These are phyloP conservation scores for Apodemus agrarius DNA, from an alignment of 2,797 vertebrate species.

Conservation along the genomic window DNA sequence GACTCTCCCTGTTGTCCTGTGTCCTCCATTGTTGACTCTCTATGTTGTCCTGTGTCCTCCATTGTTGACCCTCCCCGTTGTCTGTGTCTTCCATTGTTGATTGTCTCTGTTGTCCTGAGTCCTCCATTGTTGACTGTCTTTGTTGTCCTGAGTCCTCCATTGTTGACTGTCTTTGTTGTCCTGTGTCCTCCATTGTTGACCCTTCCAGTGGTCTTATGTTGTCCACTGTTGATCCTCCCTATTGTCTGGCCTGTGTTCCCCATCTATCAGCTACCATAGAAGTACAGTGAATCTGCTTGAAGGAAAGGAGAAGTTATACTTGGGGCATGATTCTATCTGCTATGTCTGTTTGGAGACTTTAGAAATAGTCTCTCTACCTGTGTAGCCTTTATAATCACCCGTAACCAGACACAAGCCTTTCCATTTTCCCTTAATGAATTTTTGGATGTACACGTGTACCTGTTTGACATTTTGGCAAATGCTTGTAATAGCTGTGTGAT, in stretches of 20 bases:
- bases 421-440: constrained; percentile 77
- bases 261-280: not conserved
- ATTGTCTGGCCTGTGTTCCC: not conserved
- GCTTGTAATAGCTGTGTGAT: constrained; percentile 64
- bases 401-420: constrained; percentile 67
- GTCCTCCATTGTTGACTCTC: not conserved
- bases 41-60: not conserved
- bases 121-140: not conserved
- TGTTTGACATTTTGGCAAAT: constrained; percentile 72
- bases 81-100: not conserved
- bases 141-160: not conserved
- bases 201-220: not conserved
- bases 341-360: constrained; percentile 57
- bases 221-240: not conserved
- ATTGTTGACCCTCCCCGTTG: not conserved
- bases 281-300: not conserved
- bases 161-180: no score
- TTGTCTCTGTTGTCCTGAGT: not conserved
- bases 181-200: not conserved
- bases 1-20: not conserved
- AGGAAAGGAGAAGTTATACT: constrained; percentile 52
- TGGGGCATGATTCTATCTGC: constrained; percentile 57
- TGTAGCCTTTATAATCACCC: constrained; percentile 73
- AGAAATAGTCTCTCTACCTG: constrained; percentile 40
- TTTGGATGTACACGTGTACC: constrained; percentile 46